Conservation (phyloP, 2,888 invertebrate genomes). For the Stenurella melanura region DNA sequence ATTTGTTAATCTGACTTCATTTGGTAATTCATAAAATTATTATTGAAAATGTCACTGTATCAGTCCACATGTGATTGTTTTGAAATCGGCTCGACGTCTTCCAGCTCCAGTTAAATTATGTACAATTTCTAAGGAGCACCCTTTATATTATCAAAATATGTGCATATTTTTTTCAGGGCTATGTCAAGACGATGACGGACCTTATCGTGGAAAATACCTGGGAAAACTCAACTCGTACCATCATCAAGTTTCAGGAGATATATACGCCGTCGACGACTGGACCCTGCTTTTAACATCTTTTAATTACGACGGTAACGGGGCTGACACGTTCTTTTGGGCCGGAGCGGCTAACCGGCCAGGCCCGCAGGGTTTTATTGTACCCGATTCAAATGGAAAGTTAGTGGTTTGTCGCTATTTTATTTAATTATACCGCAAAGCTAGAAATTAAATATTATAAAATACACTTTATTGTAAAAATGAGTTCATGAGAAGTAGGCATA, state of each 20-base stretch:
- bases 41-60: too few relatives aligned
- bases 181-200: constrained; percentile 80
- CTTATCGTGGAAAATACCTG: constrained; percentile 86
- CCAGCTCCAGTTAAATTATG: too few relatives aligned
- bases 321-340: constrained; percentile 95
- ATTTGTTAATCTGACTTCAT: too few relatives aligned
- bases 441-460: background rate
- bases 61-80: too few relatives aligned
- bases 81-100: too few relatives aligned
- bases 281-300: constrained; percentile 87
- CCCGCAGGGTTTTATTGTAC: constrained; percentile 93
- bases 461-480: too few relatives aligned
- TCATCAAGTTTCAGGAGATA: constrained; percentile 92
- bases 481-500: too few relatives aligned
- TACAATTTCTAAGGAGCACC: too few relatives aligned
- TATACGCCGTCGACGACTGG: constrained; percentile 91
- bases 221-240: constrained; percentile 93
- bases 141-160: too few relatives aligned
- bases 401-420: constrained; percentile 61
- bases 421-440: background rate
- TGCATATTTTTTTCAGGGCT: constrained; percentile 35
- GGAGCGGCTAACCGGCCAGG: constrained; percentile 91
- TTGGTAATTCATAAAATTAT: too few relatives aligned
- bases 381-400: constrained; percentile 90
- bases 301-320: constrained; percentile 92